Evolutionary conservation across 2,797 vertebrate species (phyloP).

Genomic region (Coccyzus lansbergi): DNA sequence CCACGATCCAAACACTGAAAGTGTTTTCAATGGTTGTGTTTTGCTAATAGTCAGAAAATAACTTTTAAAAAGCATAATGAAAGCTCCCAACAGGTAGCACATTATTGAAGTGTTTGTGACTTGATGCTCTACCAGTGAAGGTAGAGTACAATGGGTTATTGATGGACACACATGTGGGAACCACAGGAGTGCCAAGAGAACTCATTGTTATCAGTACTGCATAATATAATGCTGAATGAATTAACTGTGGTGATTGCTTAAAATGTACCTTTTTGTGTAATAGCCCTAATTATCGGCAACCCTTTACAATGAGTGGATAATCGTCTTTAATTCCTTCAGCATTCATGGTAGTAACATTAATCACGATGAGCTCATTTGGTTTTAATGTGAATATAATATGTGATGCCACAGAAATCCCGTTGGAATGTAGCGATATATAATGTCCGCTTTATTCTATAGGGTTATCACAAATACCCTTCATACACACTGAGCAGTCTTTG

Average conservation of each 20-base stretch:
- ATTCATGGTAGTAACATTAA: slow-evolving; percentile 66
- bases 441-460: neutral
- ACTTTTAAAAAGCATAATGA: slow-evolving; percentile 8
- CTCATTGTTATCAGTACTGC: slow-evolving; percentile 51
- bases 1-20: neutral
- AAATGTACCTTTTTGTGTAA: slow-evolving; percentile 74
- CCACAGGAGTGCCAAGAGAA: slow-evolving; percentile 51
- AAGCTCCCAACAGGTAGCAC: slow-evolving; percentile 41
- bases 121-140: slow-evolving; percentile 36
- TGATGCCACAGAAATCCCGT: slow-evolving; percentile 48
- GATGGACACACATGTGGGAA: slow-evolving; percentile 34
- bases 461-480: neutral
- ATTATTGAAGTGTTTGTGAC: slow-evolving; percentile 54
- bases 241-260: slow-evolving; percentile 69
- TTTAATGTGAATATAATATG: slow-evolving; percentile 68
- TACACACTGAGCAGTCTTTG: neutral
- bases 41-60: slow-evolving; percentile 29
- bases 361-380: slow-evolving; percentile 70
- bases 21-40: slow-evolving; percentile 1
- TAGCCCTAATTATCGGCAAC: slow-evolving; percentile 74
- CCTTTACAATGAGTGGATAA: slow-evolving; percentile 72
- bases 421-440: slow-evolving; percentile 53
- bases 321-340: slow-evolving; percentile 71
- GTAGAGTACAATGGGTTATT: slow-evolving; percentile 44
- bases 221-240: slow-evolving; percentile 61